Evolutionary conservation across 2,113 vertebrate species (phyloP), one percentile per base, ranked within the genome.

Genomic region (Channa maculata): DNA sequence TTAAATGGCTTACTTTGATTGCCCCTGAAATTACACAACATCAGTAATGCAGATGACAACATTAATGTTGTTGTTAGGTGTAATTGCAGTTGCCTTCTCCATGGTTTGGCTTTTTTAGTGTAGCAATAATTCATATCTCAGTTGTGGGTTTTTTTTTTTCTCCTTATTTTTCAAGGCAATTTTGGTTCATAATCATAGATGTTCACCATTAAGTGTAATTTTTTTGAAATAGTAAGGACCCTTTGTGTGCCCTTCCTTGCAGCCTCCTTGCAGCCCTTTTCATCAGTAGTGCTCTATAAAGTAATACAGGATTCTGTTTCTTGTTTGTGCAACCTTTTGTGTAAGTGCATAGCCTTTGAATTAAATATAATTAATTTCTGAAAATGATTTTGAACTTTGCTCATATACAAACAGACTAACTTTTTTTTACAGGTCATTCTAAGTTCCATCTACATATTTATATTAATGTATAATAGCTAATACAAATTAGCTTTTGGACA

Each of bases 191-290:
- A 24, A 5, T 57, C 34, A 13, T 57, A 5, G 4, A 1, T 1
- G 8, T 50, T 10, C 2, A 46, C 50, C 24, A 54, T 77, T 70
- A 77, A 9, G 3, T 62, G 45, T 70, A 43, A 74, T 78, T 75
- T 78, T 75, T 37, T 5, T 77, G 37, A 52, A 5, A 10, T 3
- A n/a, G 8, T 15, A 24, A 12, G 24, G 3, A 49, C 7, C 14
- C 8, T 15, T 68, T 73, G 49, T 65, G 6, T 72, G 33, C 44
- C 43, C 0, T 41, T 24, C 24, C 24, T 24, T 24, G 24, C 24
- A 24, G 24, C 24, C 24, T 51, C 11, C 13, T 48, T 69, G 8
- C n/a, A 4, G 15, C 24, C 24, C 0, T 60, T 43, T 39, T 60
- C 62, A 24, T 24, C 34, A 0, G 15, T 70, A 41, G 1, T 34